Conservation (phyloP, 2,113 vertebrate genomes). For the Cavia aperea region DNA sequence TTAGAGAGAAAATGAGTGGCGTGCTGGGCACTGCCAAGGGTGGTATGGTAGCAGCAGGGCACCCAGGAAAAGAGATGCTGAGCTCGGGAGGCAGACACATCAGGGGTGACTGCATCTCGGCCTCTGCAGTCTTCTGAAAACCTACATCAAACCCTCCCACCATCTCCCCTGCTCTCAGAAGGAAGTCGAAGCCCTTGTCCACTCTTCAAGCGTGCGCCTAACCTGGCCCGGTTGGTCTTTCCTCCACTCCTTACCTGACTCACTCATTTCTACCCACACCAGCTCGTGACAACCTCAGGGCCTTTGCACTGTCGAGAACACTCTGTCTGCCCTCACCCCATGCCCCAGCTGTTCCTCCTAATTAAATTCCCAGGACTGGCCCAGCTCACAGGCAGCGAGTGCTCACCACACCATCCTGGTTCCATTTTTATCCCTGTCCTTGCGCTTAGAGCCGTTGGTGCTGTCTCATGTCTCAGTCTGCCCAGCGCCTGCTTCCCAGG, state of each 20-base stretch:
- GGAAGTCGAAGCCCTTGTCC: neutral
- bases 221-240: neutral
- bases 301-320: neutral
- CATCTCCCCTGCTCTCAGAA: neutral
- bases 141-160: neutral
- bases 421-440: neutral
- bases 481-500: neutral
- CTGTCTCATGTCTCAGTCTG: neutral
- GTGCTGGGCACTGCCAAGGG: rapidly evolving
- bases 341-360: neutral
- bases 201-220: neutral
- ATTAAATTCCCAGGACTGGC: neutral
- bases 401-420: neutral
- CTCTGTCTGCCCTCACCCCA: neutral
- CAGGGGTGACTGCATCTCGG: neutral
- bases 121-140: neutral
- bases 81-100: neutral
- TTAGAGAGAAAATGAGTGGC: neutral
- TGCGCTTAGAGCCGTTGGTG: neutral
- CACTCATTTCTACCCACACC: rapidly evolving
- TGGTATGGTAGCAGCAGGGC: neutral
- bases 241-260: neutral
- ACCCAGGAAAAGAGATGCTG: neutral
- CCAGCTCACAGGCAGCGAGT: neutral
- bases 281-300: neutral